phyloP scores from a whole-genome alignment of 2,888 invertebrate species.

The Scaptodrosophila latifasciaeformis region DNA sequence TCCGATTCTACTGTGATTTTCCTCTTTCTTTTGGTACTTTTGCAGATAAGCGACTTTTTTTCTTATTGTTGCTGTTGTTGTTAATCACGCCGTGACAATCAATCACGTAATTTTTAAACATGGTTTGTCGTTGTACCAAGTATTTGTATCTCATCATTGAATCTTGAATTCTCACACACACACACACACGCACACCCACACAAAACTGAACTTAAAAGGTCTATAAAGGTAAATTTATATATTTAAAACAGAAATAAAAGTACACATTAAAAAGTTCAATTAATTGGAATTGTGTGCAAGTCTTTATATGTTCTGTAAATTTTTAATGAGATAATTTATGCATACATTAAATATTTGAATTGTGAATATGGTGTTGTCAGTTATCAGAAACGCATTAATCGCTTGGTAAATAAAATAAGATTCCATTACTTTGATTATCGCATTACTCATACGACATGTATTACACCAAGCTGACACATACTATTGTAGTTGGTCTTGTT shows the following conservation, averaged over 20 bases:
- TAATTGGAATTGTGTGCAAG: neutral
- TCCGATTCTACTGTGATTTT: slow-evolving; percentile 51
- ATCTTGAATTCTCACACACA: too few species aligned
- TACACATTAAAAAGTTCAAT: slow-evolving; percentile 42
- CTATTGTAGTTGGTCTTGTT: too few species aligned
- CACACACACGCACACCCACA: too few species aligned
- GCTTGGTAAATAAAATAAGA: too few species aligned
- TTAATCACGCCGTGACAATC: slow-evolving; percentile 58
- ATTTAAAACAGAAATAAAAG: slow-evolving; percentile 41
- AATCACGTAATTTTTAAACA: slow-evolving; percentile 64
- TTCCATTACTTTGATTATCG: too few species aligned
- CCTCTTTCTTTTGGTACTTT: slow-evolving; percentile 26
- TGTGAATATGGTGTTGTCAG: too few species aligned
- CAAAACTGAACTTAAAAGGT: slow-evolving; percentile 25
- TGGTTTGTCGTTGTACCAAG: slow-evolving; percentile 55
- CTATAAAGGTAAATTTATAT: slow-evolving; percentile 32
- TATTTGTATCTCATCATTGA: slow-evolving; percentile 53
- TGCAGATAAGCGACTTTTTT: slow-evolving; percentile 1
- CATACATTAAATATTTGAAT: too few species aligned
- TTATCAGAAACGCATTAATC: too few species aligned
- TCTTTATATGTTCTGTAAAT: too few species aligned
- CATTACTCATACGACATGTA: slow-evolving; percentile 21
- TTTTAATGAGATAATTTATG: too few species aligned
- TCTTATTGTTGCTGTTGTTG: slow-evolving; percentile 17
- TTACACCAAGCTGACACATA: too few species aligned